phyloP scores from a whole-genome alignment of 2,797 vertebrate genomes.

The Enteromius treurensis region DNA sequence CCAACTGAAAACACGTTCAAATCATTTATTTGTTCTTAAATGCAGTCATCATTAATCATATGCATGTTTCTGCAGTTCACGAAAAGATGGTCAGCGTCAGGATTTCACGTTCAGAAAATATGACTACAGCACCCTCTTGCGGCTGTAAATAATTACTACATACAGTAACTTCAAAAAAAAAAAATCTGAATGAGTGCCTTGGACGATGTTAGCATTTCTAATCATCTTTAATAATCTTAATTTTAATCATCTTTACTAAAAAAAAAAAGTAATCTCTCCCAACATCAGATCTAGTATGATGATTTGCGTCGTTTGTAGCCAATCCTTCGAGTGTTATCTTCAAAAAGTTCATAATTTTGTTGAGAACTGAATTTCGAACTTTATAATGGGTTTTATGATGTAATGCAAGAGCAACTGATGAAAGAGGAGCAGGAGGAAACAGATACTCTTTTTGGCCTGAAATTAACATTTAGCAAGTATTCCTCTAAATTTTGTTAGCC shows the following conservation, averaged over 20 bases:
- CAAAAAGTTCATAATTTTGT: neutral
- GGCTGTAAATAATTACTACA: neutral
- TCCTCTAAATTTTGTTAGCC: neutral
- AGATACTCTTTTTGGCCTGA: neutral
- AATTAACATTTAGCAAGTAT: neutral
- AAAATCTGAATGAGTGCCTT: neutral
- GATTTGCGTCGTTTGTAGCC: neutral
- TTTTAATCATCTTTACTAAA: neutral
- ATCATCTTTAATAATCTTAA: neutral
- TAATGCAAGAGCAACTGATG: slow-evolving; percentile 27
- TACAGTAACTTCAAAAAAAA: neutral
- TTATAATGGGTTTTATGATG: slow-evolving; percentile 29
- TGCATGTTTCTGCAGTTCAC: neutral
- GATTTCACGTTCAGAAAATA: neutral
- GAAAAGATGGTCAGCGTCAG: neutral
- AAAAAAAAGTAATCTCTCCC: neutral
- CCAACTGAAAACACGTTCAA: neutral
- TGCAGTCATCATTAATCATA: neutral
- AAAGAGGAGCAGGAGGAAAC: neutral
- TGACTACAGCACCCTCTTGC: slow-evolving; percentile 22
- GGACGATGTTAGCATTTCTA: neutral
- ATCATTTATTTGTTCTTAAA: neutral
- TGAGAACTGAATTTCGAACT: neutral
- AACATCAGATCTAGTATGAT: neutral
- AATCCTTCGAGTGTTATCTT: neutral